phyloP scores from a whole-genome alignment of 37 sponge, comb jelly and placozoan species.

The Spongilla lacustris region DNA sequence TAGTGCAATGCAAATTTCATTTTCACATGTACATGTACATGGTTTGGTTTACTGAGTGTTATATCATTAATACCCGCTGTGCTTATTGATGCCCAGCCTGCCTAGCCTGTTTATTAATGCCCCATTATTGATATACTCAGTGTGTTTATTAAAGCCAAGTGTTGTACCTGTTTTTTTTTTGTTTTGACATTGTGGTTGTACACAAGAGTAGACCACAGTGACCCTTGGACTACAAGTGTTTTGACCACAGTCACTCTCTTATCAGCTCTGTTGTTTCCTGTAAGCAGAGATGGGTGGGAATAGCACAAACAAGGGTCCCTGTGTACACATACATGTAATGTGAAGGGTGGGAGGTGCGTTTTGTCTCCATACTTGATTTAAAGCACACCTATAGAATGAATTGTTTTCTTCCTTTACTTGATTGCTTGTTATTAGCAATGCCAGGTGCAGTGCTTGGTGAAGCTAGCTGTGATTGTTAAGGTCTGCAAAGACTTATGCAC shows the following conservation, averaged over 20 bases:
- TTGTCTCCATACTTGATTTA: neutral
- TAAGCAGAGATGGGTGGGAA: neutral
- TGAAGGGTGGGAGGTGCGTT: no score
- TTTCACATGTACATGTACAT: no score
- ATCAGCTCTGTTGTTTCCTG: neutral
- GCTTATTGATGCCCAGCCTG: no score
- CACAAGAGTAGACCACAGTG: neutral
- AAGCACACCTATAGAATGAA: neutral
- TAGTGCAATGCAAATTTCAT: no score
- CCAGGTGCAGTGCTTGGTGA: constrained; percentile 25
- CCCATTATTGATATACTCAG: no score
- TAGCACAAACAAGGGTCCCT: neutral
- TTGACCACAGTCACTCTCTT: neutral
- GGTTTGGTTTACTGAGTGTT: no score
- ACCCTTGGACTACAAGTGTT: neutral
- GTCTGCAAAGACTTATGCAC: constrained; percentile 4
- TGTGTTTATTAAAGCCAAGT: no score
- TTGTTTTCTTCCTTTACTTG: neutral
- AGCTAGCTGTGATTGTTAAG: neutral
- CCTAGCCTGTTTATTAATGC: no score
- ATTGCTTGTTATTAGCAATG: constrained; percentile 19
- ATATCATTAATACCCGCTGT: no score
- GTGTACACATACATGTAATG: no score
- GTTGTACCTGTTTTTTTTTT: neutral
- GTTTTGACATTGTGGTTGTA: neutral